phyloP scores from a whole-genome alignment of 2,113 vertebrate species.

The Eudyptes chrysolophus region DNA sequence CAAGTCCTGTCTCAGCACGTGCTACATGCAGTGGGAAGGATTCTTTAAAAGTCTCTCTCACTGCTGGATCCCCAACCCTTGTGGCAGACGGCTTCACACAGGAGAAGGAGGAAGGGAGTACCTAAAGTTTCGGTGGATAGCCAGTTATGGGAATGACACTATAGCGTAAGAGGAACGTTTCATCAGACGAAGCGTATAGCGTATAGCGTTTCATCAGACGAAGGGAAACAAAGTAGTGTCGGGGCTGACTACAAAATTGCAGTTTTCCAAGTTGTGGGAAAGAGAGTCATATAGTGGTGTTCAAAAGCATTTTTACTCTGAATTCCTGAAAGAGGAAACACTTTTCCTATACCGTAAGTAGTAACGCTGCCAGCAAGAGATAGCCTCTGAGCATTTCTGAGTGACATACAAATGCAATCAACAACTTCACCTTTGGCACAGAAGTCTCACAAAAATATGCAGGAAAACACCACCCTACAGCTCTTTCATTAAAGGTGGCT shows the following conservation, averaged over 20 bases:
- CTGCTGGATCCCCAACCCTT: neutral
- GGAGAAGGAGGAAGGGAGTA: neutral
- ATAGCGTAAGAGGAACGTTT: neutral
- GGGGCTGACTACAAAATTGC: neutral
- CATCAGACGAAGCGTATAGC: neutral
- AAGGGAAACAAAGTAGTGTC: neutral
- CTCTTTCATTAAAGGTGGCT: conserved; percentile 16
- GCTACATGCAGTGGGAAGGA: neutral
- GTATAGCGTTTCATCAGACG: neutral
- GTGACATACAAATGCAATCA: neutral
- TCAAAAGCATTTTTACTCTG: neutral
- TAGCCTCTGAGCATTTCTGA: neutral
- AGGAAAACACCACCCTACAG: neutral
- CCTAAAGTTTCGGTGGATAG: neutral
- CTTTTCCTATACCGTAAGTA: neutral
- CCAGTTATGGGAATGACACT: neutral
- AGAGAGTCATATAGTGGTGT: neutral
- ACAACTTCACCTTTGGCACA: neutral
- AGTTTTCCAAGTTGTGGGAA: neutral
- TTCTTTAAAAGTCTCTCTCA: neutral
- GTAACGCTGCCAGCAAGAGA: neutral
- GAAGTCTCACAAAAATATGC: neutral
- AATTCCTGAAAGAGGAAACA: neutral
- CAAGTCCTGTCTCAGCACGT: conserved; percentile 30
- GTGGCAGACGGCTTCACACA: neutral